Conservation (phyloP, 2,888 invertebrate species). For the Phymatocera aterrima region DNA sequence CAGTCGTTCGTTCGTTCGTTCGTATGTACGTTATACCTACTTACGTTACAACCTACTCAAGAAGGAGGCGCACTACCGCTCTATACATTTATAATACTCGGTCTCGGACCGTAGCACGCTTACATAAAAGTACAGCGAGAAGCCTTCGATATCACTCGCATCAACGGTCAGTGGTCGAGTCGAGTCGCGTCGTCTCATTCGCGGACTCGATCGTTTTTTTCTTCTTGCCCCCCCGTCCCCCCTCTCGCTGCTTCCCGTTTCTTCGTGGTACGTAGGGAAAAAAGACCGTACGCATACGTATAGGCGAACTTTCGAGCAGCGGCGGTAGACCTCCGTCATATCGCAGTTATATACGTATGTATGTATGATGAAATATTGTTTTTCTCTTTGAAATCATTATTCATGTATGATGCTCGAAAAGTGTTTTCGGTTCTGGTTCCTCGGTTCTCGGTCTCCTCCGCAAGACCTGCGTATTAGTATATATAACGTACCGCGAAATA, state of each 20-base stretch:
- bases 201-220: background rate
- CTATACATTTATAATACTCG: slow-evolving; percentile 18
- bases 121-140: slow-evolving; percentile 42
- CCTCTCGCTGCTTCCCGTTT: background rate
- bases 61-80: background rate
- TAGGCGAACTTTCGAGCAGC: no score
- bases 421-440: no score
- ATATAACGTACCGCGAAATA: no score
- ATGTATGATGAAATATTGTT: no score
- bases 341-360: no score
- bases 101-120: background rate
- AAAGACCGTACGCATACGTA: background rate
- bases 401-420: no score
- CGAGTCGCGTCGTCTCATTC: slow-evolving; percentile 25
- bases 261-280: background rate
- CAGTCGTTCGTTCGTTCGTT: background rate
- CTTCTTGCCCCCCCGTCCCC: background rate
- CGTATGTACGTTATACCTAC: background rate
- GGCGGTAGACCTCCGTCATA: no score
- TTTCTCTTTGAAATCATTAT: no score
- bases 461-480: no score
- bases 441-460: no score
- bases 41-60: background rate
- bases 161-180: slow-evolving; percentile 43
- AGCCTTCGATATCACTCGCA: slow-evolving; percentile 42